These are phyloP conservation scores for Macrotrachela quadricornifera DNA, from an alignment of 1,140 invertebrate species.

Conservation along the genomic window DNA sequence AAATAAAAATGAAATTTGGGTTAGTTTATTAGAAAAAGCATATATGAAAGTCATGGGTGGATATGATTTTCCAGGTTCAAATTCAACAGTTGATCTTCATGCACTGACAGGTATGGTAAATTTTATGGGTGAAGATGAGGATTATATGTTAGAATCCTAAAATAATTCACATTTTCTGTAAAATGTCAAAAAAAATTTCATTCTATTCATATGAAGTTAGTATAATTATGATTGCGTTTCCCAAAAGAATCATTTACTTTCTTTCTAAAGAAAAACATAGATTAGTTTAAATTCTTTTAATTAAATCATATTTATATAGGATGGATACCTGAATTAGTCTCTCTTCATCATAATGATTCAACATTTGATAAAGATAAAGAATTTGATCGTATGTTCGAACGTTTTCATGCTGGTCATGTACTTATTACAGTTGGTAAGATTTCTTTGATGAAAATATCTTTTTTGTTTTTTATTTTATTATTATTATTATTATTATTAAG, in stretches of 20 bases:
- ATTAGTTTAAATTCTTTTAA: too few species aligned
- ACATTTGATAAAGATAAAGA: conserved; percentile 55
- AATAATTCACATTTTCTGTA: too few species aligned
- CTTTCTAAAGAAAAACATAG: too few species aligned
- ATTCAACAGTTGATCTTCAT: conserved; percentile 90
- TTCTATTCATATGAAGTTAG: too few species aligned
- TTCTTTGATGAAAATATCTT: conserved; percentile 36
- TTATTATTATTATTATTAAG: conserved; percentile 17
- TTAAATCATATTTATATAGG: conserved; percentile 18
- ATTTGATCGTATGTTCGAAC: conserved; percentile 50
- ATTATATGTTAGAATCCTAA: too few species aligned
- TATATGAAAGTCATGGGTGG: conserved; percentile 83
- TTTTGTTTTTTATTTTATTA: too few species aligned
- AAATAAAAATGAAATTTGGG: conserved; percentile 81
- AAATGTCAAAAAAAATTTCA: too few species aligned
- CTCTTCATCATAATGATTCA: conserved; percentile 38
- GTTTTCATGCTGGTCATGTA: conserved; percentile 55
- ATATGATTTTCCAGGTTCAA: conserved; percentile 91
- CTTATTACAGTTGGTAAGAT: conserved; percentile 33
- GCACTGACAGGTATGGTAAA: conserved; percentile 48
- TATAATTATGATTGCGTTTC: too few species aligned
- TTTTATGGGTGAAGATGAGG: too few species aligned
- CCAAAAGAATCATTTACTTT: too few species aligned
- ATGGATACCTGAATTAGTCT: conserved; percentile 79
- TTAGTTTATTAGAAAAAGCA: conserved; percentile 80